These are phyloP conservation scores for Sarcophaga variegata DNA, from an alignment of 2,888 invertebrate species.

Conservation along the genomic window DNA sequence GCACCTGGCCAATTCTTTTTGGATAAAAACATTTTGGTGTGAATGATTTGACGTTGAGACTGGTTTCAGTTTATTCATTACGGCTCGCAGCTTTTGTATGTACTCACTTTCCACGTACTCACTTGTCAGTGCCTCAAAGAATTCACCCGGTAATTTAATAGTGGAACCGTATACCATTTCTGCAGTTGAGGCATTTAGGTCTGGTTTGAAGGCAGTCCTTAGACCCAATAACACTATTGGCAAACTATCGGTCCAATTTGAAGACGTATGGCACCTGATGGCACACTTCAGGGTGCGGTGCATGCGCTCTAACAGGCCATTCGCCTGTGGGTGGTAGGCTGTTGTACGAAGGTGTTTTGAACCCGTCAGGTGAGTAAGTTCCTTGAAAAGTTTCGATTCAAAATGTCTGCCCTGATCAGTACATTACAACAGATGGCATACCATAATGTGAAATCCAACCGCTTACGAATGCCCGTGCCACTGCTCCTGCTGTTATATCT, in stretches of 20 bases:
- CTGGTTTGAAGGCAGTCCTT: slow-evolving; percentile 54
- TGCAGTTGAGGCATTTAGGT: slow-evolving; percentile 52
- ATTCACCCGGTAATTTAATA: slow-evolving; percentile 60
- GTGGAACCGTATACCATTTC: slow-evolving; percentile 63
- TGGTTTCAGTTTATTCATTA: slow-evolving; percentile 37
- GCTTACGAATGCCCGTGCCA: background rate
- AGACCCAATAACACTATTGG: no score
- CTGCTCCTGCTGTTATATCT: slow-evolving; percentile 13
- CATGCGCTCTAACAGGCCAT: slow-evolving; percentile 40
- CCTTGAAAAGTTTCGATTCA: slow-evolving; percentile 25
- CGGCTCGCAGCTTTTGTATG: slow-evolving; percentile 24
- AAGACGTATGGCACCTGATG: slow-evolving; percentile 44
- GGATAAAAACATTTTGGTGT: slow-evolving; percentile 24
- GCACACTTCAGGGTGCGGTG: slow-evolving; percentile 57
- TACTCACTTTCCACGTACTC: slow-evolving; percentile 38
- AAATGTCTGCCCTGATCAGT: slow-evolving; percentile 11
- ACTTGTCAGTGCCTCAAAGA: slow-evolving; percentile 45
- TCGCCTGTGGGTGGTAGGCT: no score
- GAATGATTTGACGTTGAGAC: slow-evolving; percentile 40
- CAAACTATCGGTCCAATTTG: slow-evolving; percentile 23
- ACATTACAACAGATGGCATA: background rate
- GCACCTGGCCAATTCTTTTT: slow-evolving; percentile 1
- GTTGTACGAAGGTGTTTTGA: no score
- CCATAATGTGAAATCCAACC: background rate
- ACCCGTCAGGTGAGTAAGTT: background rate